These are phyloP conservation scores for Drosophila setifemur DNA, from an alignment of 1,140 invertebrate species.

Conservation along the genomic window DNA sequence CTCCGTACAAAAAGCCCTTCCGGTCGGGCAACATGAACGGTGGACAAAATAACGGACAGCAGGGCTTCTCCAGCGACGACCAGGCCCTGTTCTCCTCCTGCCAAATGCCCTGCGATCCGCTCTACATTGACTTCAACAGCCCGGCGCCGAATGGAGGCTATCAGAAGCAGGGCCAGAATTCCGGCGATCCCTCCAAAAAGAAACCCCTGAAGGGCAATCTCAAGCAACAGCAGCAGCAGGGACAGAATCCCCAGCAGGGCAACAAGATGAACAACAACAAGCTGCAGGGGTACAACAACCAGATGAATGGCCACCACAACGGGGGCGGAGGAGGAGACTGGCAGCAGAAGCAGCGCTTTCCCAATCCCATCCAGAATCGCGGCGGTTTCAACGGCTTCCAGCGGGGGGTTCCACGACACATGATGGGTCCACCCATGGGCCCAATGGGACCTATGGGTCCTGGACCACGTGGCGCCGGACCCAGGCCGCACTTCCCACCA, in stretches of 20 bases:
- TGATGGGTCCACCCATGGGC: conserved; percentile 49
- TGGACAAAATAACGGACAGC: neutral
- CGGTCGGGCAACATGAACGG: conserved; percentile 20
- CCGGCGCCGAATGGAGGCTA: conserved; percentile 32
- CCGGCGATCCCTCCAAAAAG: conserved; percentile 45
- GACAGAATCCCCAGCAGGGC: conserved; percentile 1
- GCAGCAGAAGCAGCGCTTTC: conserved; percentile 44
- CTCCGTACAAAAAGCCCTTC: conserved; percentile 64
- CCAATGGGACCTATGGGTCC: conserved; percentile 30
- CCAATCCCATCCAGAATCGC: conserved; percentile 42
- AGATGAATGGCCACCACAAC: conserved; percentile 38
- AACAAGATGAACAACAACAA: conserved; percentile 15
- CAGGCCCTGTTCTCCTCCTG: conserved; percentile 62
- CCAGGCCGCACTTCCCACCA: conserved; percentile 34
- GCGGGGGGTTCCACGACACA: conserved; percentile 40
- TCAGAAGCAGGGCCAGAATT: neutral
- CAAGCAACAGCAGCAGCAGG: conserved; percentile 45
- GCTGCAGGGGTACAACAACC: conserved; percentile 23
- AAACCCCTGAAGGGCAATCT: conserved; percentile 52
- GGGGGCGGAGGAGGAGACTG: conserved; percentile 30
- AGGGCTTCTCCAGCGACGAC: conserved; percentile 19
- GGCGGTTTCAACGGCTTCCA: conserved; percentile 31
- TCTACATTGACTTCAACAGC: conserved; percentile 79
- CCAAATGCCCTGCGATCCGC: conserved; percentile 81
- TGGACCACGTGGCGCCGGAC: conserved; percentile 38